Evolutionary conservation across 2,888 invertebrate species (phyloP), one percentile per base, ranked within the genome.

Genomic region (Philereme transversata): DNA sequence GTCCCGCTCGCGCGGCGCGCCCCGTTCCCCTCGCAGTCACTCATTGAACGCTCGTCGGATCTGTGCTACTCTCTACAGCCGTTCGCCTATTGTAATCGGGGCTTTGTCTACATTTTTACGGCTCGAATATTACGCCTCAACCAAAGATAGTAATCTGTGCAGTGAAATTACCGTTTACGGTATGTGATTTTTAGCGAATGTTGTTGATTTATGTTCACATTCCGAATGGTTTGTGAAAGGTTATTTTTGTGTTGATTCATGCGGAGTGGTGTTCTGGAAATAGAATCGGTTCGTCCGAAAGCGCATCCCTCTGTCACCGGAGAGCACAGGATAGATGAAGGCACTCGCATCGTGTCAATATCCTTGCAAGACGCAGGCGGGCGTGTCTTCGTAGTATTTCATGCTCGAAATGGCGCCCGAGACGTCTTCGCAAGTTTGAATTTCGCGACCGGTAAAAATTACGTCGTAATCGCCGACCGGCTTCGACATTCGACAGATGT

Each of bases 181-280:
- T 91, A 91, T 74, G 91, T 91, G 90, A 76, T 77, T 84, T 78
- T 78, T 79, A 76, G 75, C 79, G 71, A 82, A 83, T 82, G 79
- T 86, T 86, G 79, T 81, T 80, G 78, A 79, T 82, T 44, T 80
- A 82, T 82, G 85, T 84, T 82, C 79, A 86, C 87, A 86, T 88
- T 85, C 84, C 84, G 72, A 84, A 83, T 75, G 77, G 80, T 84
- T 86, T 83, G 86, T 90, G 90, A 90, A 91, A 90, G 90, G 90
- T 91, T 91, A 92, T 92, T 92, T 92, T 81, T 87, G 91, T 90
- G 91, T 91, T 90, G 91, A 91, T 91, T 91, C 89, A 90, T 90
- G 89, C 90, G 85, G 86, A 84, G 91, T 87, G 86, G 83, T 82
- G 88, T 84, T 88, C 92, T 90, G 89, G 88, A 92, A 92, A 91